Base-by-base conservation (phyloP, 1,140 invertebrate species). In the Panagrolaimus sp. region DNA sequence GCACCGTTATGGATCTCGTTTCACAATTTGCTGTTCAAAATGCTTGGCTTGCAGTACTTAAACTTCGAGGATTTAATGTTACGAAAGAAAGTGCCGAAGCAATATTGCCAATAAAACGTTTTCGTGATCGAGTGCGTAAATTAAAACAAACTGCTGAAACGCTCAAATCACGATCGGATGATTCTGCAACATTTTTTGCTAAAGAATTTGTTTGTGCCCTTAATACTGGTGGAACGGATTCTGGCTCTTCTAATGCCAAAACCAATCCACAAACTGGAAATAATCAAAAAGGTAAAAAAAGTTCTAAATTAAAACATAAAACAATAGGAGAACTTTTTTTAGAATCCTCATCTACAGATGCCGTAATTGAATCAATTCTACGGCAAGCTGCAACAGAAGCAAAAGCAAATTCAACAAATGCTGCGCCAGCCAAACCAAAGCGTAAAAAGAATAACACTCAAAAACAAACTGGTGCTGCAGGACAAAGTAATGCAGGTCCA, bases 41-140 rank as follows among this genome's bases (percentile, higher is more conserved):
- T 47, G 73, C 73, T 21, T 74, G 73, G 73, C 64, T 43, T 58
- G 73, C 73, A 6, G 76, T 69, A 44, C 46, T 74, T 38, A 73
- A 74, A 46, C 67, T 74, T 26, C 68, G 73, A 17, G 73, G 73
- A n/a, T 64, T 70, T 65, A 75, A 73, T 24, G 38, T 75, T 28
- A 63, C n/a, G n/a, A 69, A 73, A 44, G 73, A 74, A 44, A 73
- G 70, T 10, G 73, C 73, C 3, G 67, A 71, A 21, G 63, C 68
- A 14, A 32, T 21, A 9, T 43, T 28, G 5, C 46, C 73, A 17
- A 45, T 68, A 14, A 73, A 47, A 21, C 52, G 64, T 28, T 74
- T 74, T 47, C 71, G 72, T 38, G 67, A 68, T 24, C 68, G 68
- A 74, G 65, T 74, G 28, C 71, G 73, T 55, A 66, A 48, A 32